Evolutionary conservation across 1,140 invertebrate genomes (phyloP).

Genomic region (Heliconius nattereri): DNA sequence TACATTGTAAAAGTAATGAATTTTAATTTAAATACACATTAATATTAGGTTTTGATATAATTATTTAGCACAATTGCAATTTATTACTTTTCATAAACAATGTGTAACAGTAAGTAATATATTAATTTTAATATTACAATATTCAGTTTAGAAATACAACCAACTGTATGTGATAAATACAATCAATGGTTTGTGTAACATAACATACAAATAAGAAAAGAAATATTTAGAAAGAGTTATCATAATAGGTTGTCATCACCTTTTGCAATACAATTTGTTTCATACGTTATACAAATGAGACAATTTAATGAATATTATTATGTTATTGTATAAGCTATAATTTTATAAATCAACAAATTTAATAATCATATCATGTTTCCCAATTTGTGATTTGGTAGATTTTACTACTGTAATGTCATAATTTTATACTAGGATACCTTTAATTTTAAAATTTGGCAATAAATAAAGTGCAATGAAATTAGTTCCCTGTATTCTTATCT

Average conservation of each 20-base stretch:
- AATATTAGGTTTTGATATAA: conserved; percentile 19
- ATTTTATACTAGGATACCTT: neutral
- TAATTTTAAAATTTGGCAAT: conserved; percentile 46
- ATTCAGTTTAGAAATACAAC: neutral
- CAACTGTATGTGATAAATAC: neutral
- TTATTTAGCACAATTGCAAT: neutral
- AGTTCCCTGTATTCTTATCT: neutral
- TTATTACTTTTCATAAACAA: neutral
- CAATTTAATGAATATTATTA: no score
- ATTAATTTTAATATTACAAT: neutral
- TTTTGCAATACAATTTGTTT: neutral
- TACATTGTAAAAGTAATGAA: conserved; percentile 44
- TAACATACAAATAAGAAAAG: neutral
- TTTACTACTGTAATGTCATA: neutral
- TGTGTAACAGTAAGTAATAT: neutral
- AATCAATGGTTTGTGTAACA: neutral
- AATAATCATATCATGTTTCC: conserved; percentile 12
- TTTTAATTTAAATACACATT: conserved; percentile 36
- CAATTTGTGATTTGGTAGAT: neutral
- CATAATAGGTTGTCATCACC: neutral
- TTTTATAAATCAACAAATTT: neutral
- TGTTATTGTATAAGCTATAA: neutral
- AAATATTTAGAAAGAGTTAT: neutral
- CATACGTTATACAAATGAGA: neutral
- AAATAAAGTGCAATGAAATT: conserved; percentile 48